These are phyloP conservation scores for Myiothlypis coronata DNA, from an alignment of 2,797 vertebrate genomes.

Conservation along the genomic window DNA sequence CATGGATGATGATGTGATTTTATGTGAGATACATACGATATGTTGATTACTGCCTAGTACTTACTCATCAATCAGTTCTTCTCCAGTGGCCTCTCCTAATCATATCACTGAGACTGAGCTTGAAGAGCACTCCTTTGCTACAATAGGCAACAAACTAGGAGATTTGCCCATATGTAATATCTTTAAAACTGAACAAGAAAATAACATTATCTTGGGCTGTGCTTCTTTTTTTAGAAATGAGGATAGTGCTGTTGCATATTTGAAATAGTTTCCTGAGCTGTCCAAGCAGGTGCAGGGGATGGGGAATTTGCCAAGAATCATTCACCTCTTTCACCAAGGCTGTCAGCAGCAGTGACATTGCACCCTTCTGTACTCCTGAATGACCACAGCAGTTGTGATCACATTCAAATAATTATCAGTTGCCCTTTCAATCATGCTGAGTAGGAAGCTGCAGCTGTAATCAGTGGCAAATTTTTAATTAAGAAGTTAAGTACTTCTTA, in stretches of 20 bases:
- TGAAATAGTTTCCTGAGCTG: not conserved
- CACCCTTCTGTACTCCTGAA: not conserved
- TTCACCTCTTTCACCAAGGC: not conserved
- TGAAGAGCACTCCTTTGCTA: not conserved
- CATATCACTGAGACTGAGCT: not conserved
- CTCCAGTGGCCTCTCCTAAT: not conserved
- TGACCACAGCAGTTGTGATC: not conserved
- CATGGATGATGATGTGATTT: not conserved
- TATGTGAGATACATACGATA: not conserved
- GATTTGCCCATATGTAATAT: not conserved
- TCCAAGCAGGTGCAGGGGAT: not conserved
- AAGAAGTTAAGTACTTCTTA: conserved; percentile 31
- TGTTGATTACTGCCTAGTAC: not conserved
- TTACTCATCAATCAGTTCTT: not conserved
- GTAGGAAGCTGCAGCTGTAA: conserved; percentile 4
- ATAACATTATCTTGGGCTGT: not conserved
- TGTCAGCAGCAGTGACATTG: not conserved
- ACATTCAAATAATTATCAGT: not conserved
- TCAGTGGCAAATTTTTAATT: conserved; percentile 35
- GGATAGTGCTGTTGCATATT: not conserved
- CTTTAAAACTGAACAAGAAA: not conserved
- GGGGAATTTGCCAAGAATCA: not conserved
- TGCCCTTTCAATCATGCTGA: conserved; percentile 7
- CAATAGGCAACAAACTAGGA: not conserved
- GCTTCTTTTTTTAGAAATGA: not conserved